phyloP scores from a whole-genome alignment of 35 echinoderm and acorn worm genomes.

The Heliocidaris tuberculata region DNA sequence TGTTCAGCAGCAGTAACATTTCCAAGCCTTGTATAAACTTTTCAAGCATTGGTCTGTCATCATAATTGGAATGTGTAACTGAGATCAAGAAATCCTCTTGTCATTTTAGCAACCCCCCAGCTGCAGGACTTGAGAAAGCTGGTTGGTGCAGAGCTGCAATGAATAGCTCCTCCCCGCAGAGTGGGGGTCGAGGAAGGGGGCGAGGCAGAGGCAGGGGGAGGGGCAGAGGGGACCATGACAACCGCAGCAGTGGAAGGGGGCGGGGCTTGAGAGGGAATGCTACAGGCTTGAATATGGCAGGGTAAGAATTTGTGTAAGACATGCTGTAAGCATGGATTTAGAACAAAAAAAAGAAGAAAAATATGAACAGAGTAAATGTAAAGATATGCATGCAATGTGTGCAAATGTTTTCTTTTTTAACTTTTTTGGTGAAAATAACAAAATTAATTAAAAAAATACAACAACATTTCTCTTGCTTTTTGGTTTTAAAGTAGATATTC shows the following conservation, averaged over 20 bases:
- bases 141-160: not conserved
- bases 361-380: no score
- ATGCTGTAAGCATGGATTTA: no score
- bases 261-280: not conserved
- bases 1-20: no score
- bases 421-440: no score
- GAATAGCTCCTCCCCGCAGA: not conserved
- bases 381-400: no score
- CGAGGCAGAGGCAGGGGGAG: not conserved
- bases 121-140: not conserved
- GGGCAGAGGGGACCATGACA: not conserved
- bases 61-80: not conserved
- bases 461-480: no score
- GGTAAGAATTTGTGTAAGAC: not conserved
- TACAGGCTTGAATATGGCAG: not conserved
- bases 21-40: no score
- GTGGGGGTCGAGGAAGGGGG: constrained; percentile 15
- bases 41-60: not conserved
- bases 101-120: not conserved
- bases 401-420: no score
- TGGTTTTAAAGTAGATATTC: no score
- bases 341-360: no score
- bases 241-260: not conserved
- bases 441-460: no score
- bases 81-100: not conserved